Evolutionary conservation across 2,797 vertebrate species (phyloP).

Genomic region (Stomatorhinus walkeri): DNA sequence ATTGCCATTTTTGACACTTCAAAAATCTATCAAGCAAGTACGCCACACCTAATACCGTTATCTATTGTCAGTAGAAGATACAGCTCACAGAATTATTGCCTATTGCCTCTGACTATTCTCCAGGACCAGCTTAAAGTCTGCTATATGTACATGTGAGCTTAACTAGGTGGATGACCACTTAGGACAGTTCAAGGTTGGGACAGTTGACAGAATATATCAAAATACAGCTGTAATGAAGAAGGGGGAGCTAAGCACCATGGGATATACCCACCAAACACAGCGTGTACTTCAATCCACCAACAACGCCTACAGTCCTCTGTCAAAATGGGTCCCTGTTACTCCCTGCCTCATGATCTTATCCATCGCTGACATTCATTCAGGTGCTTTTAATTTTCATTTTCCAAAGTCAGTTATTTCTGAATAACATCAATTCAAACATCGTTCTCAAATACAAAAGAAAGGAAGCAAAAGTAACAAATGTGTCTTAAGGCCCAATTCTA

Average conservation of each 20-base stretch:
- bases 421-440: not conserved
- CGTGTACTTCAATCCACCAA: no score
- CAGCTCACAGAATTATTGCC: not conserved
- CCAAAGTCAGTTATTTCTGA: not conserved
- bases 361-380: not conserved
- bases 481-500: not conserved
- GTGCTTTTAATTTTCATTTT: not conserved
- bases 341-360: not conserved
- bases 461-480: conserved; percentile 13
- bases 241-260: not conserved
- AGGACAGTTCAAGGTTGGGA: not conserved
- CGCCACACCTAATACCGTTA: not conserved
- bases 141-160: conserved; percentile 9
- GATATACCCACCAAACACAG: not conserved
- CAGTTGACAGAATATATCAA: not conserved
- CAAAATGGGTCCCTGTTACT: not conserved
- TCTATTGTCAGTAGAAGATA: not conserved
- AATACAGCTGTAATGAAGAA: not conserved
- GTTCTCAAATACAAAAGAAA: not conserved
- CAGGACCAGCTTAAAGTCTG: not conserved
- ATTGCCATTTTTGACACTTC: not conserved
- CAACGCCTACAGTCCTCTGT: not conserved
- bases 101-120: not conserved
- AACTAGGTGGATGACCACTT: not conserved
- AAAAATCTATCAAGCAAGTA: not conserved